These are phyloP conservation scores for Hetaerina titia DNA, from an alignment of 2,888 invertebrate species.

Conservation along the genomic window DNA sequence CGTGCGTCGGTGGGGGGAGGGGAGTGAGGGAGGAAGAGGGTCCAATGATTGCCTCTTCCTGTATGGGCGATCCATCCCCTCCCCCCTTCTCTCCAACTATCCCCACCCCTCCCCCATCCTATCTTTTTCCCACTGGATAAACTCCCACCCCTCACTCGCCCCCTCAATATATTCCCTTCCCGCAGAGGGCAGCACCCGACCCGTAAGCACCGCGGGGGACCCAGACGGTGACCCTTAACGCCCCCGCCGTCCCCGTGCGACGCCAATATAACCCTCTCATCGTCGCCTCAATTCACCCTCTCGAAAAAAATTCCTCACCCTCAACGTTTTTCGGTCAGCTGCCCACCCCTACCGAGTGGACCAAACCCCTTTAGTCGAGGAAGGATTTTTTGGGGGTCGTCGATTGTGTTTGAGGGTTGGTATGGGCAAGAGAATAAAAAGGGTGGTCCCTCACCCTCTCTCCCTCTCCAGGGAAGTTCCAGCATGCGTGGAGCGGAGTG, in stretches of 20 bases:
- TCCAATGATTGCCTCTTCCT: conserved; percentile 63
- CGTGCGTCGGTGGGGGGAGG: not conserved
- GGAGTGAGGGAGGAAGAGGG: conserved; percentile 15
- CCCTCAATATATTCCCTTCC: not conserved
- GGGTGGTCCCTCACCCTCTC: not conserved
- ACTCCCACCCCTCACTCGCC: conserved; percentile 28
- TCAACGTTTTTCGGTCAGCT: conserved; percentile 61
- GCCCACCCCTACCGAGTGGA: conserved; percentile 45
- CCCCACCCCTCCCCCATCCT: not conserved
- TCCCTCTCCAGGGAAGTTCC: not conserved
- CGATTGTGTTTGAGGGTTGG: conserved; percentile 43
- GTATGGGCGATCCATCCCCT: conserved; percentile 44
- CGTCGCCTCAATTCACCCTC: conserved; percentile 35
- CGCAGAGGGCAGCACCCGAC: conserved; percentile 12
- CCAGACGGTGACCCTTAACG: conserved; percentile 57
- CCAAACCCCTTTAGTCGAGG: conserved; percentile 45
- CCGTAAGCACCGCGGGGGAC: conserved; percentile 7
- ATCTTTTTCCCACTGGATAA: conserved; percentile 39
- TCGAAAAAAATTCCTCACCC: not conserved
- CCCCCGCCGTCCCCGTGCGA: conserved; percentile 35
- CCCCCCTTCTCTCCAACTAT: not conserved
- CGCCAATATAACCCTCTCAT: conserved; percentile 14
- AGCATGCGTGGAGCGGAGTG: not conserved
- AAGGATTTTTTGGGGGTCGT: conserved; percentile 47
- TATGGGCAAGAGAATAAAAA: conserved; percentile 1